Conservation (phyloP, 2,888 invertebrate genomes). For the Andrena camellia region DNA sequence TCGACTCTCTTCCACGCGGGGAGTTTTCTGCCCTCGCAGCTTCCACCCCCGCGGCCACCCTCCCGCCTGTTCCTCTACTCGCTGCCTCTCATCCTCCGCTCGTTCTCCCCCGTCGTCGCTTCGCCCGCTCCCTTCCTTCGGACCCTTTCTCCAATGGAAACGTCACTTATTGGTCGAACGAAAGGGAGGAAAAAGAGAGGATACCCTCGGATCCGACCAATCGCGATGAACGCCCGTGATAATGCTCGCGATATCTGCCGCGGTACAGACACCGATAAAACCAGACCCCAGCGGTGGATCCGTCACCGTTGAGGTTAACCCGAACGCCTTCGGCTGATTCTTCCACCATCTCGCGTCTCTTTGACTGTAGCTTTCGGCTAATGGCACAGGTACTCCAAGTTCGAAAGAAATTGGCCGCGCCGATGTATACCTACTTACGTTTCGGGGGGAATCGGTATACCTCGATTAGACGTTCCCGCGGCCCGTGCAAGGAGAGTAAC, state of each 20-base stretch:
- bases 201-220: slow-evolving; percentile 72
- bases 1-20: slow-evolving; percentile 66
- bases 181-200: slow-evolving; percentile 71
- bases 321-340: neutral
- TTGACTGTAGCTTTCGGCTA: neutral
- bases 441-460: neutral
- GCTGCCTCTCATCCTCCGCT: slow-evolving; percentile 30
- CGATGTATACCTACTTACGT: neutral
- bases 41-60: slow-evolving; percentile 43
- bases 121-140: slow-evolving; percentile 53
- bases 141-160: slow-evolving; percentile 73
- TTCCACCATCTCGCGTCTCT: neutral
- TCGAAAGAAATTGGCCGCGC: slow-evolving; percentile 1
- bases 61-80: slow-evolving; percentile 23
- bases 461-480: slow-evolving; percentile 48
- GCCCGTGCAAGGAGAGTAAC: neutral
- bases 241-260: slow-evolving; percentile 67
- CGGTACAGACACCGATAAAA: slow-evolving; percentile 48
- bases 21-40: slow-evolving; percentile 66
- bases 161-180: slow-evolving; percentile 78
- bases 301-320: neutral
- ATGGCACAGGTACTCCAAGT: neutral
- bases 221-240: slow-evolving; percentile 66
- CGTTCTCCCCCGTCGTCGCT: slow-evolving; percentile 19
- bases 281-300: neutral